These are phyloP conservation scores for Eupelmus urozonus DNA, from an alignment of 2,888 invertebrate genomes.

Conservation along the genomic window DNA sequence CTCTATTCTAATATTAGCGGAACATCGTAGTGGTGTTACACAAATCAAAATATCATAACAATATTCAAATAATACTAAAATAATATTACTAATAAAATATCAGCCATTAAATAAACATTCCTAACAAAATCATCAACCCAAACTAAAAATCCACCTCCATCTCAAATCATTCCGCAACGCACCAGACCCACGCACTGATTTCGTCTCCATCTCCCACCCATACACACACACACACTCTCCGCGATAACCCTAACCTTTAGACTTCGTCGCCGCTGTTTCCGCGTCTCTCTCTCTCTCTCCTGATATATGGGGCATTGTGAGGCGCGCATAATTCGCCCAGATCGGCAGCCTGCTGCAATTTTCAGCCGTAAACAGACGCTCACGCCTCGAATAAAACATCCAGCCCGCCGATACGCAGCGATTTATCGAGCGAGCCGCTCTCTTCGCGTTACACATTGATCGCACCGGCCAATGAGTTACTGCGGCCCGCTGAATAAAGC, in stretches of 20 bases:
- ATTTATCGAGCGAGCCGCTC: conserved; percentile 7
- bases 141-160: no score
- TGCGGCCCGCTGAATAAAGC: conserved; percentile 13
- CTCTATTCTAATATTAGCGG: no score
- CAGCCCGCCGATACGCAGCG: not conserved
- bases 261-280: conserved; percentile 20
- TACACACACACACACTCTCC: not conserved
- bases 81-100: no score
- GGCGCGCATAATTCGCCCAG: not conserved
- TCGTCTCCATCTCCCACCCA: not conserved
- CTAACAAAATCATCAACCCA: no score
- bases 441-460: not conserved
- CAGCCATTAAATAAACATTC: no score
- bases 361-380: not conserved
- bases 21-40: no score
- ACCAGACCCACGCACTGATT: conserved; percentile 11
- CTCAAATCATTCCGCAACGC: no score
- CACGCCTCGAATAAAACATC: not conserved
- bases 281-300: not conserved
- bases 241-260: conserved; percentile 49
- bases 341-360: not conserved
- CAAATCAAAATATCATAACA: no score
- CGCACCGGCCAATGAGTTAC: not conserved
- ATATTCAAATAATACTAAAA: no score
- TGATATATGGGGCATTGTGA: not conserved